These are phyloP conservation scores for Limnephilus rhombicus DNA, from an alignment of 2,888 invertebrate genomes.

Conservation along the genomic window DNA sequence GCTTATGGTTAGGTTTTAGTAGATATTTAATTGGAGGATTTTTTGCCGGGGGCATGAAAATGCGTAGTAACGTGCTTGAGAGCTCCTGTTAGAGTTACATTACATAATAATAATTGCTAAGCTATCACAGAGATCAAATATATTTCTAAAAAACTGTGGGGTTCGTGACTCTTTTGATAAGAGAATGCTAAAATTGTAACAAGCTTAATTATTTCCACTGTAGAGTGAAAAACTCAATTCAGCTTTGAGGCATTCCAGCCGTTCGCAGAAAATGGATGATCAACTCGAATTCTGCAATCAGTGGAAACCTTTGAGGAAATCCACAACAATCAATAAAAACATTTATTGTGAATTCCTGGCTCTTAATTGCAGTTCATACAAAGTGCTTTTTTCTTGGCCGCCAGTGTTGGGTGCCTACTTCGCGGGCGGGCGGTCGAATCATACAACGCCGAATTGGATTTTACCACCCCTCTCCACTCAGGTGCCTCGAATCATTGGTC, in stretches of 20 bases:
- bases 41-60: too few relatives aligned
- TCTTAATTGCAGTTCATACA: constrained; percentile 46
- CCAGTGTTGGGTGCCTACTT: neutral
- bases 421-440: constrained; percentile 40
- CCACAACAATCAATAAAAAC: constrained; percentile 27
- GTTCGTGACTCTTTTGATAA: too few relatives aligned
- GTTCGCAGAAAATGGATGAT: neutral
- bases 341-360: constrained; percentile 20
- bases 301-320: constrained; percentile 12
- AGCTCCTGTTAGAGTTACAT: too few relatives aligned
- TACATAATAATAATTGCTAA: too few relatives aligned
- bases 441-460: constrained; percentile 51
- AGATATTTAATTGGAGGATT: too few relatives aligned
- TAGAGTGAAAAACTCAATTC: neutral
- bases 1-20: too few relatives aligned
- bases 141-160: too few relatives aligned
- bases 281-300: neutral
- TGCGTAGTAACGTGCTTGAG: too few relatives aligned
- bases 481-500: neutral
- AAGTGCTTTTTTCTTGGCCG: constrained; percentile 21
- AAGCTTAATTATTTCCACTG: too few relatives aligned
- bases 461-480: neutral
- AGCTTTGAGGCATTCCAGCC: neutral
- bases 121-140: too few relatives aligned
- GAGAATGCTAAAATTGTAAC: neutral